Conservation (phyloP, 1,140 invertebrate species). For the Calosoma granatense region DNA sequence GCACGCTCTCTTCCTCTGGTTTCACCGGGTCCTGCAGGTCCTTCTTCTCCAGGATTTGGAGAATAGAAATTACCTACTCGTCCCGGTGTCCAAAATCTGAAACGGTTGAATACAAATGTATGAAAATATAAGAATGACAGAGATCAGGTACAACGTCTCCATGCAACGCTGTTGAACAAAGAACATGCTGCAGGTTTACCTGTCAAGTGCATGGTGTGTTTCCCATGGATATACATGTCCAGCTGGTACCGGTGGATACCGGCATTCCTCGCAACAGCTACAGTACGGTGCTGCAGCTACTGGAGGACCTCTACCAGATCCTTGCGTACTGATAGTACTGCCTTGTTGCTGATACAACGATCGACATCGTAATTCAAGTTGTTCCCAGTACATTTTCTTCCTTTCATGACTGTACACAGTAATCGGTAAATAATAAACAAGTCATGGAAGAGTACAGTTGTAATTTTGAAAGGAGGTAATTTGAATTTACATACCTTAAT, state of each 20-base stretch:
- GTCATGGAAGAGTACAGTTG: not conserved
- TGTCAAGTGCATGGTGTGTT: slow-evolving; percentile 33
- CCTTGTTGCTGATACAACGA: slow-evolving; percentile 52
- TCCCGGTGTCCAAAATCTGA: slow-evolving; percentile 38
- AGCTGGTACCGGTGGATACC: slow-evolving; percentile 42
- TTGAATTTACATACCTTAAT: slow-evolving; percentile 46
- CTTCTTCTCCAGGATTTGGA: slow-evolving; percentile 58
- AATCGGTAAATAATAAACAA: slow-evolving; percentile 11
- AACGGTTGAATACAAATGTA: slow-evolving; percentile 13
- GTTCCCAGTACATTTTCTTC: slow-evolving; percentile 91
- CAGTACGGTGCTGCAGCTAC: slow-evolving; percentile 39
- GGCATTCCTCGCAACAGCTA: slow-evolving; percentile 63
- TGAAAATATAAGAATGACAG: not conserved
- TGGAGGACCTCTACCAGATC: slow-evolving; percentile 30
- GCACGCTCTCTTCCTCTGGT: slow-evolving; percentile 38
- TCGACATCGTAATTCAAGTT: slow-evolving; percentile 70
- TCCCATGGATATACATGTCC: slow-evolving; percentile 41
- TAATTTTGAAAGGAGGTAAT: slow-evolving; percentile 1
- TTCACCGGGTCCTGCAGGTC: slow-evolving; percentile 32
- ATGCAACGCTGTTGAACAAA: no score
- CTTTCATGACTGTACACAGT: slow-evolving; percentile 62
- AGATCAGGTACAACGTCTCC: not conserved
- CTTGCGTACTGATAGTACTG: slow-evolving; percentile 40
- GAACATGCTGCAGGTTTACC: no score
- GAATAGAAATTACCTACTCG: slow-evolving; percentile 67